Evolutionary conservation across 2,113 vertebrate species (phyloP).

Genomic region (Syngnathus floridae): DNA sequence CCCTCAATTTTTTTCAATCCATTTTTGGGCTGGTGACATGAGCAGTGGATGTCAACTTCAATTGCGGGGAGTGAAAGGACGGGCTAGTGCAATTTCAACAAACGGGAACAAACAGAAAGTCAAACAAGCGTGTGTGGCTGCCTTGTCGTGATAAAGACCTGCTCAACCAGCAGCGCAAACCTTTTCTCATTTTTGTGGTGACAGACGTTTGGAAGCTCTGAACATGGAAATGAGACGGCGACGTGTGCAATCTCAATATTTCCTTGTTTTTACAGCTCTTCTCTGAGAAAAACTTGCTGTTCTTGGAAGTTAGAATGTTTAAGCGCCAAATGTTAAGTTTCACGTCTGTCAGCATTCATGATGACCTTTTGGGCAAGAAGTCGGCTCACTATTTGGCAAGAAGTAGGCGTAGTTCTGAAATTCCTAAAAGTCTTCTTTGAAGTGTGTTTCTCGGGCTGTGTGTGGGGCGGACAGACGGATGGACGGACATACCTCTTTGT

Average conservation of each 20-base stretch:
- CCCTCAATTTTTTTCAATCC: too few relatives aligned
- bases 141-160: not conserved
- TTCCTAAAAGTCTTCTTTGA: not conserved
- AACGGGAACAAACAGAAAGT: not conserved
- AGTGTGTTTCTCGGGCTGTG: not conserved
- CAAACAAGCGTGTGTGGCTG: not conserved
- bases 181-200: not conserved
- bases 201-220: not conserved
- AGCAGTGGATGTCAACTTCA: too few relatives aligned
- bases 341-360: too few relatives aligned
- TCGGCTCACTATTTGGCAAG: too few relatives aligned
- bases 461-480: too few relatives aligned
- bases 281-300: not conserved
- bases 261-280: not conserved
- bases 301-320: too few relatives aligned
- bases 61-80: too few relatives aligned
- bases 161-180: constrained; percentile 8
- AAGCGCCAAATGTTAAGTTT: too few relatives aligned
- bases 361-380: too few relatives aligned
- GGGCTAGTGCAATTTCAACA: too few relatives aligned
- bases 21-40: too few relatives aligned
- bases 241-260: not conserved
- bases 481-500: constrained; percentile 83
- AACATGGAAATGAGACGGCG: not conserved
- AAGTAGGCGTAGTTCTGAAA: too few relatives aligned